Base-by-base conservation (phyloP, 2,888 invertebrate genomes). In the Vandiemenella viatica region DNA sequence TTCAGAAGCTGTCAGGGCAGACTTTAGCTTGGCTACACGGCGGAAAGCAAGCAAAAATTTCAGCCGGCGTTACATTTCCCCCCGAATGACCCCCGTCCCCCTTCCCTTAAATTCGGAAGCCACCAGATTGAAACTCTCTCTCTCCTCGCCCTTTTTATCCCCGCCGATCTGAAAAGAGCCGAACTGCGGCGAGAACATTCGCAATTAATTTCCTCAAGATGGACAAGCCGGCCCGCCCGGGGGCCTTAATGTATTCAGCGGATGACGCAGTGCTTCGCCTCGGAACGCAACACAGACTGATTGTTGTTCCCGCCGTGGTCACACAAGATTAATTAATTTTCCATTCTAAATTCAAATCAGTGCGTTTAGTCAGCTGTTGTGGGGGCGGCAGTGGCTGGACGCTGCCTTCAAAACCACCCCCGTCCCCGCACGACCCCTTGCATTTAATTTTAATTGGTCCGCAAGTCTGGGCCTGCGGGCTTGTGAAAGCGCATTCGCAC, bases 321-420 rank as follows among this genome's bases (percentile, higher is more conserved):
- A 45, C 50, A 41, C 47, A 47, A 51, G 53, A 53, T 53, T 55
- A 51, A 55, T 53, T 55, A 53, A 55, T 55, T 55, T 51, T 51
- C 55, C 55, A 50, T 53, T 51, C 54, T 50, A 52, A 52, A 52
- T 54, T 50, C 48, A 55, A 55, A 55, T 55, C 55, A 53, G 53
- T 26, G 47, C 44, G 45, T 48, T 50, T 50, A 49, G 37, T 49
- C 49, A 44, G 37, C 40, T 38, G 23, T 44, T 40, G 48, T 48
- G 20, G 16, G 16, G 38, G 16, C 38, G 38, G 15, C n/a, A n/a
- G n/a, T n/a, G n/a, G n/a, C n/a, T n/a, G n/a, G n/a, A n/a, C n/a
- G n/a, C n/a, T n/a, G n/a, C n/a, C n/a, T n/a, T n/a, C n/a, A n/a
- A n/a, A n/a, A n/a, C n/a, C n/a, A n/a, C n/a, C n/a, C n/a, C n/a